phyloP scores from a whole-genome alignment of 2,113 vertebrate species.

The Pygoscelis antarcticus region DNA sequence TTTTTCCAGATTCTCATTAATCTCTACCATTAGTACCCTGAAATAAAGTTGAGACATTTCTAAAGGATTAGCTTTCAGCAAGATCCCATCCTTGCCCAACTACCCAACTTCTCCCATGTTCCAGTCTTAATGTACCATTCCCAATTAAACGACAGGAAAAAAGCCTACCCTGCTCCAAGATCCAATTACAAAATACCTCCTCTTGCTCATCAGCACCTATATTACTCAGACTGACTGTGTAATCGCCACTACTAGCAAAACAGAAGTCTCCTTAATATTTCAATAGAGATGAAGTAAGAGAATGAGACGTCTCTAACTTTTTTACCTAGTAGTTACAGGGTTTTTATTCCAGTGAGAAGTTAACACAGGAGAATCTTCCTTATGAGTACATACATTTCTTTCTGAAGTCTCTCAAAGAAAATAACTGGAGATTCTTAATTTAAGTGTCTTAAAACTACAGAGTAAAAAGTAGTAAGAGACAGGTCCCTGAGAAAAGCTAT shows the following conservation, averaged over 20 bases:
- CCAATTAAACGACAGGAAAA: not conserved
- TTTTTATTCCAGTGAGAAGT: not conserved
- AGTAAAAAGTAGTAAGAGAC: not conserved
- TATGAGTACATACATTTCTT: not conserved
- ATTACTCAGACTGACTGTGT: not conserved
- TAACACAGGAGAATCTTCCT: not conserved
- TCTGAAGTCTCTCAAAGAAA: not conserved
- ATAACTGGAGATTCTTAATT: not conserved
- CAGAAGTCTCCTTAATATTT: not conserved
- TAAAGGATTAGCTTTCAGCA: not conserved
- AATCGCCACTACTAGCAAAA: not conserved
- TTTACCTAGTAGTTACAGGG: not conserved
- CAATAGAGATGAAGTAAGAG: not conserved
- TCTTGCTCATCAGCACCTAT: not conserved
- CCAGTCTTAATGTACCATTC: not conserved
- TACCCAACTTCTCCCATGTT: not conserved
- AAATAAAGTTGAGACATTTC: constrained; percentile 33
- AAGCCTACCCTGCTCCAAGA: not conserved
- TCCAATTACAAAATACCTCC: not conserved
- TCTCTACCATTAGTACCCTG: constrained; percentile 86
- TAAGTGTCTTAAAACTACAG: not conserved
- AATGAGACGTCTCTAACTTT: not conserved
- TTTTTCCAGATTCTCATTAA: constrained; percentile 82
- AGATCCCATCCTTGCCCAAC: not conserved
- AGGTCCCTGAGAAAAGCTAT: not conserved